A percentile compares a stretch with the other conserved stretches of the same genome.
Conservation (phyloP, 2,113 vertebrate genomes). For the Mobula birostris region DNA sequence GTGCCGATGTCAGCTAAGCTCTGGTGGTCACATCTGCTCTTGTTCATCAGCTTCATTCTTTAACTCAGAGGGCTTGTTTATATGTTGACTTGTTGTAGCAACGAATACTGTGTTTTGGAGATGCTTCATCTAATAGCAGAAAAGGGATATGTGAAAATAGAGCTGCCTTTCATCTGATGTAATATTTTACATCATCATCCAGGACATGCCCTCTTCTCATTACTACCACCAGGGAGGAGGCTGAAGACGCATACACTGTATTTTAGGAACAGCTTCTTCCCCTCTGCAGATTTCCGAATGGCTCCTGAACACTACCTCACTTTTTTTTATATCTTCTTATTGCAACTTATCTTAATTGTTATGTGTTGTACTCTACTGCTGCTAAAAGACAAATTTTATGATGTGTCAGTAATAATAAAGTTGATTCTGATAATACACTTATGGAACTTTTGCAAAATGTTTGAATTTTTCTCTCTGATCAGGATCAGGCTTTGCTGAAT, state of each 20-base stretch:
- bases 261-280: too few species aligned
- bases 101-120: background rate
- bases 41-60: background rate
- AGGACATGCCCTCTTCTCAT: too few species aligned
- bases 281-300: too few species aligned
- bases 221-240: too few species aligned
- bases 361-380: too few species aligned
- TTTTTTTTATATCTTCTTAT: too few species aligned
- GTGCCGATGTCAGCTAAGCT: background rate
- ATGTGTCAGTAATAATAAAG: too few species aligned
- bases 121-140: background rate
- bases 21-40: background rate
- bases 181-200: too few species aligned
- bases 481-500: constrained; percentile 94
- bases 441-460: background rate
- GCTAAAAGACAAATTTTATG: too few species aligned
- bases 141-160: background rate
- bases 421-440: background rate
- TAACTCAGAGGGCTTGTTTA: background rate
- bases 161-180: background rate
- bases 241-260: too few species aligned
- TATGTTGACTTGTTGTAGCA: background rate
- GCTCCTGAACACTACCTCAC: too few species aligned
- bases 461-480: background rate
- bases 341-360: too few species aligned